Conservation (phyloP, 30 jellyfish, hydroid and myxozoan species). For the Turritopsis rubra region DNA sequence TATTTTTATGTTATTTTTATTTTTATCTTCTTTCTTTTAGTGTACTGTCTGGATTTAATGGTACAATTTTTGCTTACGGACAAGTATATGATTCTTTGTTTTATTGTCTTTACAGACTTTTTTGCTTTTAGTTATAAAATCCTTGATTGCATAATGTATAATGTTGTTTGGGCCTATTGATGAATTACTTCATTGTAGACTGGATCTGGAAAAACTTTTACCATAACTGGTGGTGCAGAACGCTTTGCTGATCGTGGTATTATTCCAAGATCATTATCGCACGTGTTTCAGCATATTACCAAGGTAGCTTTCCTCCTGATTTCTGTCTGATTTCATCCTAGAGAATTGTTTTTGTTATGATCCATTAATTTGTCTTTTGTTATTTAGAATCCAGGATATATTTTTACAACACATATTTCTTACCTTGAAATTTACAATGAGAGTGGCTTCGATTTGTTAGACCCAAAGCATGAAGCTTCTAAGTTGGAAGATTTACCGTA, state of each 20-base stretch:
- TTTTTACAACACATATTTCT: conserved; percentile 69
- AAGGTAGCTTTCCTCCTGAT: conserved; percentile 31
- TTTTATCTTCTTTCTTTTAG: conserved; percentile 22
- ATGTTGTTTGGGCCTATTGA: too few relatives aligned
- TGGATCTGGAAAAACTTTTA: conserved; percentile 94
- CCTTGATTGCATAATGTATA: not conserved
- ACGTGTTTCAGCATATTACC: conserved; percentile 47
- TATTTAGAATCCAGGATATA: conserved; percentile 41
- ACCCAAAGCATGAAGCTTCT: conserved; percentile 96
- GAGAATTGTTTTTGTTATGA: not conserved
- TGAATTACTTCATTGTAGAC: conserved; percentile 34
- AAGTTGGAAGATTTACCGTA: conserved; percentile 93
- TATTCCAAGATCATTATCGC: conserved; percentile 86
- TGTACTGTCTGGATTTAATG: conserved; percentile 85
- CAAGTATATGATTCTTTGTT: conserved; percentile 31
- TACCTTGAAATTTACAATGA: conserved; percentile 87
- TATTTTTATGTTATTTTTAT: not conserved
- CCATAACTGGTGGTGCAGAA: conserved; percentile 97
- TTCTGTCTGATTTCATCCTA: not conserved
- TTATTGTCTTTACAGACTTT: too few relatives aligned
- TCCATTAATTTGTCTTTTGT: not conserved
- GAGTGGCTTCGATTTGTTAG: conserved; percentile 77
- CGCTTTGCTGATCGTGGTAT: conserved; percentile 84
- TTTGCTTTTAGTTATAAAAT: not conserved
- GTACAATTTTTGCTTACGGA: conserved; percentile 90